Evolutionary conservation across 92 coral and sea anemone genomes (phyloP), one percentile per base, ranked within the genome.

Genomic region (Siderastrea radians): DNA sequence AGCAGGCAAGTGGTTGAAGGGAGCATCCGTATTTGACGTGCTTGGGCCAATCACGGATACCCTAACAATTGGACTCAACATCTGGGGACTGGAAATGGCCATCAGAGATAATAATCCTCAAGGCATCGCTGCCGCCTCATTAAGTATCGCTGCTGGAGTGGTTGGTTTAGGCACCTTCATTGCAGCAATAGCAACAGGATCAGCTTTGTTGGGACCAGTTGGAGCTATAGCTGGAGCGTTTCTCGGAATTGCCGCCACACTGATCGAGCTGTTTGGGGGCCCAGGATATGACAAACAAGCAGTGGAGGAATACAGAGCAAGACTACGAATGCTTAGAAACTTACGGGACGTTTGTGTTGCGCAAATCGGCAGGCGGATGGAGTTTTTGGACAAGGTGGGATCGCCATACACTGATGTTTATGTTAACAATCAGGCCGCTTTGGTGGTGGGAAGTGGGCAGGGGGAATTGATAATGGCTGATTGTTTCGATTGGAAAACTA

Each of bases 21-120:
- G 64, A 75, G 64, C 80, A 4, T 75, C 80, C 0, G 64, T 75
- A 0, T 51, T 75, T 4, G 80, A 75, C 0, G 80, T 75, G 5
- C 80, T 75, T 16, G 80, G 80, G 16, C 80, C 80, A 53, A 50
- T 75, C 64, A 52, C 62, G 1, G 80, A 75, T 13, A 1, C 80
- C 15, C 8, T 75, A 26, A 0, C 38, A 0, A 26, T 26, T 0
- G 38, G 38, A 26, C 38, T 26, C 38, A 26, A 26, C 38, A 26
- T 26, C 38, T 26, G 38, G 38, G 38, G 38, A 26, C 38, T 26
- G 38, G 38, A 26, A 26, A 26, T 26, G 38, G 38, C 38, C 38
- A 26, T 26, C 38, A 26, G 38, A 26, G 38, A 26, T 26, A 26
- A 26, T 26, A 26, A 26, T 26, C 38, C 38, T 0, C 38, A 26